Base-by-base conservation (phyloP, 1,140 invertebrate genomes). In the Batillaria attramentaria region DNA sequence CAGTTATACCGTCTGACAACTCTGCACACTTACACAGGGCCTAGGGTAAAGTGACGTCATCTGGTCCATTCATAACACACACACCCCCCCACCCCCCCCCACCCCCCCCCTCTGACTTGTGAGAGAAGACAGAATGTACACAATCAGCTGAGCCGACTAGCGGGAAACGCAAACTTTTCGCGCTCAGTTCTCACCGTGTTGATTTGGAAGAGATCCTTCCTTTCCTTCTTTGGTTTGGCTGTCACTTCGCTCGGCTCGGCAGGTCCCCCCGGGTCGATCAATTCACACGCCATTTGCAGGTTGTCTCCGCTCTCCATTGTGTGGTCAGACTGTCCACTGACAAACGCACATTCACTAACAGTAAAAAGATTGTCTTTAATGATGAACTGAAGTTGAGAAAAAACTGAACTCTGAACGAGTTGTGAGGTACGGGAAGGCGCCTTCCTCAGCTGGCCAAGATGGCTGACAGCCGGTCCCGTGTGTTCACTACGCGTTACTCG, bases 161-260 rank as follows among this genome's bases (percentile, higher is more conserved):
- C n/a, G n/a, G n/a, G n/a, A n/a, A n/a, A n/a, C n/a, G n/a, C n/a
- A n/a, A n/a, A n/a, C n/a, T n/a, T n/a, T n/a, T n/a, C 10, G 24
- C 57, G 3, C n/a, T n/a, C n/a, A 3, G 33, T 8, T 62, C 73
- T 60, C 39, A 75, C 73, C 73, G 73, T 75, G 54, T 75, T 75
- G 18, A 75, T 75, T 13, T 75, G 73, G 73, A 75, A 75, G 73
- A 75, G 73, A 10, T 75, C 73, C 57, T 75, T 75, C 57, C 57
- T 75, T 37, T 75, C 57, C 62, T 62, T 75, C 73, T 42, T 62
- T 2, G 50, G 41, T 18, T 50, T n/a, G 73, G 31, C 73, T 75
- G 60, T 75, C 73, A 75, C 18, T 1, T 39, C 50, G 13, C 37
- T 20, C 8, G n/a, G n/a, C n/a, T 70, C 39, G 39, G 57, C 31